A percentile compares a stretch with the other conserved stretches of the same genome.
Evolutionary conservation across 1,140 invertebrate genomes (phyloP).

Genomic region (Lerema accius): DNA sequence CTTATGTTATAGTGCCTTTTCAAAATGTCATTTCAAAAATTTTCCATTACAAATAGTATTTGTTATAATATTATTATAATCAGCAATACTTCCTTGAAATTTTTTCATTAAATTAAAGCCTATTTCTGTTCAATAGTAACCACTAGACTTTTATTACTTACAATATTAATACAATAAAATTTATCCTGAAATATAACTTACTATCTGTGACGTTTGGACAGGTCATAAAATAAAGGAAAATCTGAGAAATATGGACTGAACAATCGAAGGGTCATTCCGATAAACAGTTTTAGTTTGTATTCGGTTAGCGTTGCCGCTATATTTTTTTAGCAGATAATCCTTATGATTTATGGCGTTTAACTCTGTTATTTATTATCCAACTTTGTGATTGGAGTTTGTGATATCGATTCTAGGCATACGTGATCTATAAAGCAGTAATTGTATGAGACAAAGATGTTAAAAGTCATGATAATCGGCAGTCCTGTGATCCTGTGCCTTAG

Average conservation of each 20-base stretch:
- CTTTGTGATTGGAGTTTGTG: constrained; percentile 40
- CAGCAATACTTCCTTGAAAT: no score
- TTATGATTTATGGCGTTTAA: constrained; percentile 45
- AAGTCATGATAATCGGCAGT: no score
- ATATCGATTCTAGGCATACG: constrained; percentile 3
- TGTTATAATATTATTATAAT: no score
- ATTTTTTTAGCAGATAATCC: constrained; percentile 49
- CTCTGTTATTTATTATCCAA: constrained; percentile 43
- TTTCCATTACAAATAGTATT: no score
- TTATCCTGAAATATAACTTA: constrained; percentile 10
- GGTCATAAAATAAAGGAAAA: constrained; percentile 43
- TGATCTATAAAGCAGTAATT: background rate
- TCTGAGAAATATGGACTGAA: constrained; percentile 40
- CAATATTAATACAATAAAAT: no score
- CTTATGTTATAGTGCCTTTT: no score
- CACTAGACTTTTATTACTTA: no score
- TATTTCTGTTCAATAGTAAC: no score
- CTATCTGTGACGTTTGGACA: constrained; percentile 19
- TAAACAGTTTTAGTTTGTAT: constrained; percentile 45
- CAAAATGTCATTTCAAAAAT: no score
- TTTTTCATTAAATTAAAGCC: no score
- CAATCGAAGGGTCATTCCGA: constrained; percentile 42
- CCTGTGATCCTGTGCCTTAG: no score
- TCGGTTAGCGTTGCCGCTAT: constrained; percentile 33
- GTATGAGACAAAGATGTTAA: no score